phyloP scores from a whole-genome alignment of 92 coral and sea anemone species.

The Epizoanthus ramosus region DNA sequence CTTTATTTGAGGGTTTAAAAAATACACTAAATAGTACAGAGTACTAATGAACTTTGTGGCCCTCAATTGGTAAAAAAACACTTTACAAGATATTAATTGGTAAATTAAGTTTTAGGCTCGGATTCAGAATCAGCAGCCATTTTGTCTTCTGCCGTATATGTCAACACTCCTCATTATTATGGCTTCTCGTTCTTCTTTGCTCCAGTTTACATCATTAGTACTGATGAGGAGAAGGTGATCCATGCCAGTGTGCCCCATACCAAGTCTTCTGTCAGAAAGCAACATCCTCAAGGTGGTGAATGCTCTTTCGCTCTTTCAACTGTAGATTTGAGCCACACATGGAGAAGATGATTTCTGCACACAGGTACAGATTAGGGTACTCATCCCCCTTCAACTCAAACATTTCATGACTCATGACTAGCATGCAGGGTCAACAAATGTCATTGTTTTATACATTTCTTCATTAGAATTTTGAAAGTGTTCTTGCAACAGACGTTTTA shows the following conservation, averaged over 20 bases:
- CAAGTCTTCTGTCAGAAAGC: slow-evolving; percentile 21
- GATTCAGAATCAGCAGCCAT: neutral
- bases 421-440: slow-evolving; percentile 29
- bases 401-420: too few species aligned
- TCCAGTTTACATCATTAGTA: slow-evolving; percentile 14
- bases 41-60: too few species aligned
- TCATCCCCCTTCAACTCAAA: slow-evolving; percentile 6
- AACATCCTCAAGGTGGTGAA: slow-evolving; percentile 40
- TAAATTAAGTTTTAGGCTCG: neutral
- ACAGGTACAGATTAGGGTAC: slow-evolving; percentile 13
- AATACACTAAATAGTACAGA: too few species aligned
- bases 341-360: slow-evolving; percentile 10
- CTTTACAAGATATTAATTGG: too few species aligned
- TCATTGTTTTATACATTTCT: slow-evolving; percentile 24
- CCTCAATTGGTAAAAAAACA: too few species aligned
- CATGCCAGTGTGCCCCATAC: slow-evolving; percentile 29
- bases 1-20: too few species aligned
- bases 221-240: slow-evolving; percentile 29
- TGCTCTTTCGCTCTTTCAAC: slow-evolving; percentile 24
- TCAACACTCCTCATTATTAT: slow-evolving; percentile 8
- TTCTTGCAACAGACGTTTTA: slow-evolving; percentile 15
- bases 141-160: neutral
- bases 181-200: slow-evolving; percentile 19
- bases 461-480: slow-evolving; percentile 23
- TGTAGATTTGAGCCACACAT: slow-evolving; percentile 16